Conservation (phyloP, 2,113 vertebrate genomes). For the Sclerurus mexicanus region DNA sequence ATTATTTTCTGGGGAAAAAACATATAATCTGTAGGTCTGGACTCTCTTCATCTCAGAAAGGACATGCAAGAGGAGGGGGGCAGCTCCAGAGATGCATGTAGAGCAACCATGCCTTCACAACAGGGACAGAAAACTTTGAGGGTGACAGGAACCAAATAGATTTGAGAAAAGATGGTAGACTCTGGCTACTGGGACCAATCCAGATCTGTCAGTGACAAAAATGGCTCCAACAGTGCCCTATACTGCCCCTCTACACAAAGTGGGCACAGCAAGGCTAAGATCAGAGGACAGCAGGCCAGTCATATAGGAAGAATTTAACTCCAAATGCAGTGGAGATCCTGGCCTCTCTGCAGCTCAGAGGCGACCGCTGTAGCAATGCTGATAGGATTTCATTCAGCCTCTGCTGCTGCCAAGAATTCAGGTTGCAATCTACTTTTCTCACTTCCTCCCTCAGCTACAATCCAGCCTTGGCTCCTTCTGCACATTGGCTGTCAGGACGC, state of each 20-base stretch:
- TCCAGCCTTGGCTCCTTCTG: not conserved
- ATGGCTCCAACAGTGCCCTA: not conserved
- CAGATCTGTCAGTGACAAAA: not conserved
- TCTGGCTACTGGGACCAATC: not conserved
- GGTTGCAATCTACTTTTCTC: not conserved
- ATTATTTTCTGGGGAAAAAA: not conserved
- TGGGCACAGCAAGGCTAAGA: not conserved
- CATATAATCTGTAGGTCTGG: not conserved
- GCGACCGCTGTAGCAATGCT: accelerated
- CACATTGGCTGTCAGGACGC: accelerated
- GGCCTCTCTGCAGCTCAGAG: not conserved
- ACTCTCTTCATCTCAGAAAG: not conserved
- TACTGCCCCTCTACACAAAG: not conserved
- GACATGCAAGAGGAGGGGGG: not conserved
- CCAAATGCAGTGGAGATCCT: not conserved
- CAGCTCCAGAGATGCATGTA: not conserved
- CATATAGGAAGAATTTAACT: not conserved
- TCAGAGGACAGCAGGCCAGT: not conserved
- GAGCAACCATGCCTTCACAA: not conserved
- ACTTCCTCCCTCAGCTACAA: not conserved
- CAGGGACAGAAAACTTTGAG: not conserved
- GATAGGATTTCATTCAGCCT: not conserved
- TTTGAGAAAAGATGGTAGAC: not conserved
- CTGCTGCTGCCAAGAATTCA: not conserved
- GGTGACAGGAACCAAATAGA: not conserved